Evolutionary conservation across 2,113 vertebrate species (phyloP), one percentile per base, ranked within the genome.

Genomic region (Pomatorhinus ruficollis): DNA sequence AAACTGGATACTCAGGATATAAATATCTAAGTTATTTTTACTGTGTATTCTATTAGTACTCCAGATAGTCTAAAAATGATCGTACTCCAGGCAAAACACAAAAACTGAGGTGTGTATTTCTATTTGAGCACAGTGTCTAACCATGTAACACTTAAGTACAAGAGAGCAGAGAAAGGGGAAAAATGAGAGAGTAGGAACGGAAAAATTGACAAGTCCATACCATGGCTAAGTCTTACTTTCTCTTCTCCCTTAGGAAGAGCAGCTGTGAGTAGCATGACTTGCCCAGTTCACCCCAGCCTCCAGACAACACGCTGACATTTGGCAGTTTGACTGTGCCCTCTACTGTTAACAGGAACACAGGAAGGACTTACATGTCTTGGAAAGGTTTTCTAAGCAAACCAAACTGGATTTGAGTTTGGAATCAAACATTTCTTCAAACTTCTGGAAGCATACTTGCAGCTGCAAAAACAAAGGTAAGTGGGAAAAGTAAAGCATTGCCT

Each of bases 301-400:
- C 66, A 88, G 81, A 56, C 66, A 84, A 40, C 64, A 92, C 0
- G 9, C 64, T 81, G 93, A 71, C 33, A 45, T 76, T 93, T 30
- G 72, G 78, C 61, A 91, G 84, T 64, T 96, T 87, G 28, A 95
- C 92, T 94, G 70, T 95, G 89, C 95, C 96, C 96, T 97, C 97
- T 97, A 78, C 76, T 97, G 92, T 96, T 95, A 95, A 95, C 57
- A 94, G 77, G 92, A 92, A 84, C 7, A 45, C 8, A 39, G 31
- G 39, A 92, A 79, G 61, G 24, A 98, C 98, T 98, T 97, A 99
- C 99, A 33, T 94, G 97, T 97, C 96, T 98, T 98, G 87, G 96
- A 96, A 93, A 98, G 91, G 74, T 60, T 95, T 91, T 98, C 97
- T 72, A 99, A 92, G 89, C 97, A 98, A 96, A 98, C 97, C 84